Base-by-base conservation (phyloP, 2,888 invertebrate species). In the Agonopterix heracliana region DNA sequence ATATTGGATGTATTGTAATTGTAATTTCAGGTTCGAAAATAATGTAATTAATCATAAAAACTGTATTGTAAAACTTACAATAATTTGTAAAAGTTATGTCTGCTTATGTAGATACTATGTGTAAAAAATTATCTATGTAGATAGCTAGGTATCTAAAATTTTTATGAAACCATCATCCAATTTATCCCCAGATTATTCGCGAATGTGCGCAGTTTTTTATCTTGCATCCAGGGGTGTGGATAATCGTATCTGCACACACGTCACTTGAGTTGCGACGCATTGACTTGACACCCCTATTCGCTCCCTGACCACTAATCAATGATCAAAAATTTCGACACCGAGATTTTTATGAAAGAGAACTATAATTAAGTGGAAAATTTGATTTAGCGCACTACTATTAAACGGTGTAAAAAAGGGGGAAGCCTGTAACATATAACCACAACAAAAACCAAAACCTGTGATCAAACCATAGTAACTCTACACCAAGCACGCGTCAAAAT, bases 231-330 rank as follows among this genome's bases (percentile, higher is more conserved):
- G 68, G 76, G 77, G 73, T 64, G 66, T 48, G 65, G 68, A 80
- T 83, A 86, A 85, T 85, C 81, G 70, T 78, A 84, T 86, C 83
- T 74, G 68, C 75, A 74, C 72, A 74, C 79, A 75, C 83, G 78
- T 81, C 84, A 78, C 74, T 77, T 64, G 70, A 71, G 26, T 26
- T 55, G 57, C 63, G 70, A 68, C 70, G 68, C 67, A 62, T 64
- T 66, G 68, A 53, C 59, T 64, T 71, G 72, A 74, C 79, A 78
- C 81, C 78, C 81, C 71, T 68, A 38, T 46, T 52, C 53, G 57
- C 64, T 57, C 63, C 56, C 66, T 78, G 75, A 78, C 78, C 77
- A 68, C 71, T 74, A 78, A 82, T 81, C 79, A 80, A 72, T 73
- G 68, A 63, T 63, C 55, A 63, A 57, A 60, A 46, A 44, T 41